These are phyloP conservation scores for Tamias sibiricus DNA, from an alignment of 2,113 vertebrate genomes.

Conservation along the genomic window DNA sequence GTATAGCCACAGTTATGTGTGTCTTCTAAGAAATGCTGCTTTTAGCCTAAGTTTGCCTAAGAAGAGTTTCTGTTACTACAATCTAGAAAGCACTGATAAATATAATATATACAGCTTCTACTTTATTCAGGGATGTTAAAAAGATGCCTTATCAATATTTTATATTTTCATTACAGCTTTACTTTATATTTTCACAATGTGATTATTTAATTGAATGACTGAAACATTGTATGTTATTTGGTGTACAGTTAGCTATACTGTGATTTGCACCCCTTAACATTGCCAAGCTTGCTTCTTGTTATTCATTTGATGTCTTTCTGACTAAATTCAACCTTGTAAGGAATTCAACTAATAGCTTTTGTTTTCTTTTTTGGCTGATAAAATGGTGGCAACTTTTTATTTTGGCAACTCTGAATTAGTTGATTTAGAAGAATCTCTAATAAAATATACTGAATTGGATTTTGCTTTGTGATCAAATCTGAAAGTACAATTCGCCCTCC, in stretches of 20 bases:
- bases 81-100: neutral
- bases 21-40: neutral
- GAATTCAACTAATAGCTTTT: neutral
- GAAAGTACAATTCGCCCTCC: neutral
- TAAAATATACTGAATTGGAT: neutral
- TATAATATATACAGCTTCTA: neutral
- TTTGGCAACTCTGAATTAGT: neutral
- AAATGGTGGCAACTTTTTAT: neutral
- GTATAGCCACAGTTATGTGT: neutral
- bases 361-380: neutral
- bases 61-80: neutral
- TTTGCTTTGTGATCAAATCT: slow-evolving; percentile 18
- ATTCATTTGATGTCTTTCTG: neutral
- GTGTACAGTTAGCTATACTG: neutral
- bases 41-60: neutral
- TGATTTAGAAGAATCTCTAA: neutral
- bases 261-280: neutral
- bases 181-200: neutral
- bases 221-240: neutral
- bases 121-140: neutral
- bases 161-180: neutral
- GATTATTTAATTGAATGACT: neutral
- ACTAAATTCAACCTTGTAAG: neutral
- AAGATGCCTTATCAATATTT: neutral
- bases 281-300: neutral